These are phyloP conservation scores for Fissipunctia ypsillon DNA, from an alignment of 2,888 invertebrate genomes.

Conservation along the genomic window DNA sequence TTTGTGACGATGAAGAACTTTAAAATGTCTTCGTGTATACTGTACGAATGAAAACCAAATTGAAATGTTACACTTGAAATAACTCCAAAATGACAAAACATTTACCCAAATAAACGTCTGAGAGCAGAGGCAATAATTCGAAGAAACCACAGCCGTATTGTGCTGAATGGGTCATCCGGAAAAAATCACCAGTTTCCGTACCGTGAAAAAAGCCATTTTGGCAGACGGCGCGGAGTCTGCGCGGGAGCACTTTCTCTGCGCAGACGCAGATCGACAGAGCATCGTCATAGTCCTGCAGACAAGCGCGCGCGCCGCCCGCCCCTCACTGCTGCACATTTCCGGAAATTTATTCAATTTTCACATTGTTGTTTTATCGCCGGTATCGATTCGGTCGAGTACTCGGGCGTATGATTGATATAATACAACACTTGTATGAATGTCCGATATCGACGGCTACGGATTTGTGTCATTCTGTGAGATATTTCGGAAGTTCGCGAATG, in stretches of 20 bases:
- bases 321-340: constrained; percentile 71
- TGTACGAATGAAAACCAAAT: not conserved
- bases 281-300: constrained; percentile 82
- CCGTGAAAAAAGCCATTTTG: constrained; percentile 87
- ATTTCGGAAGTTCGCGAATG: constrained; percentile 75
- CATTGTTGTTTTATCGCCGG: constrained; percentile 65
- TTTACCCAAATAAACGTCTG: constrained; percentile 46
- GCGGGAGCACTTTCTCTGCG: constrained; percentile 88
- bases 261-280: constrained; percentile 77
- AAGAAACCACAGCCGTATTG: constrained; percentile 55
- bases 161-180: constrained; percentile 80
- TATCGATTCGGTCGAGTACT: constrained; percentile 65
- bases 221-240: constrained; percentile 90
- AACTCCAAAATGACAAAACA: constrained; percentile 46
- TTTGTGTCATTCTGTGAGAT: constrained; percentile 70
- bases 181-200: constrained; percentile 84
- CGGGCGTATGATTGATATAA: constrained; percentile 70
- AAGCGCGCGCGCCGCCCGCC: constrained; percentile 81
- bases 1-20: constrained; percentile 3
- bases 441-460: constrained; percentile 61
- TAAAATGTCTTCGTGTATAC: not conserved
- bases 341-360: constrained; percentile 70
- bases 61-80: constrained; percentile 13
- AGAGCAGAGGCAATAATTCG: constrained; percentile 43
- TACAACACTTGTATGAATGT: constrained; percentile 59